These are phyloP conservation scores for Pogonus chalceus DNA, from an alignment of 1,140 invertebrate species.

Conservation along the genomic window DNA sequence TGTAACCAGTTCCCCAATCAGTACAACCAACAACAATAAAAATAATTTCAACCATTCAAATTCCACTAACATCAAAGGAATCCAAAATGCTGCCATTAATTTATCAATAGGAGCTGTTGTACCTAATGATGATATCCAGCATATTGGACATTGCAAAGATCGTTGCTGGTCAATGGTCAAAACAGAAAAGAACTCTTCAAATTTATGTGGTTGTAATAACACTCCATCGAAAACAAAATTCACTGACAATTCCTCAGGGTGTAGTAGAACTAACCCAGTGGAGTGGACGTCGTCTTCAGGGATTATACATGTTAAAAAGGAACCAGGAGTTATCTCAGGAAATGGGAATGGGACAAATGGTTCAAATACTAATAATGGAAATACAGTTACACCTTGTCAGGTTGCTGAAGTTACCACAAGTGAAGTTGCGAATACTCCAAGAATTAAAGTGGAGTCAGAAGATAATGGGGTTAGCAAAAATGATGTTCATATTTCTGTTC, in stretches of 20 bases:
- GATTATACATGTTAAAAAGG: conserved; percentile 53
- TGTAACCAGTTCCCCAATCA: neutral
- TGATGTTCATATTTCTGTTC: too few species aligned
- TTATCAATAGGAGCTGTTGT: too few species aligned
- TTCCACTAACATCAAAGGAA: neutral
- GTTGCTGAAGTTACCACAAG: conserved; percentile 55
- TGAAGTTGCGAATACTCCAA: conserved; percentile 39
- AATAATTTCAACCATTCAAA: neutral
- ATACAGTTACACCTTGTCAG: conserved; percentile 46
- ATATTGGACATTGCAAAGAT: conserved; percentile 12
- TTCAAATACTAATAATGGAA: too few species aligned
- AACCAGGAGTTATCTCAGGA: too few species aligned
- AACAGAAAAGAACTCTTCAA: conserved; percentile 11
- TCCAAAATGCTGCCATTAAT: too few species aligned
- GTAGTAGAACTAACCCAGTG: conserved; percentile 46
- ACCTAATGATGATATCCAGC: neutral
- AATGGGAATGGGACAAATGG: too few species aligned
- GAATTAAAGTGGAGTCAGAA: conserved; percentile 42
- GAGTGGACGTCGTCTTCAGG: conserved; percentile 39
- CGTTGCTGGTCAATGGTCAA: conserved; percentile 30
- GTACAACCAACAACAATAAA: neutral
- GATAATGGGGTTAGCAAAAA: too few species aligned
- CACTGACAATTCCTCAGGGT: conserved; percentile 24
- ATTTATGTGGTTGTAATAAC: neutral
- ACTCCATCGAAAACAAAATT: conserved; percentile 12